Conservation (phyloP, 2,797 vertebrate genomes). For the Onychomys arenicola region DNA sequence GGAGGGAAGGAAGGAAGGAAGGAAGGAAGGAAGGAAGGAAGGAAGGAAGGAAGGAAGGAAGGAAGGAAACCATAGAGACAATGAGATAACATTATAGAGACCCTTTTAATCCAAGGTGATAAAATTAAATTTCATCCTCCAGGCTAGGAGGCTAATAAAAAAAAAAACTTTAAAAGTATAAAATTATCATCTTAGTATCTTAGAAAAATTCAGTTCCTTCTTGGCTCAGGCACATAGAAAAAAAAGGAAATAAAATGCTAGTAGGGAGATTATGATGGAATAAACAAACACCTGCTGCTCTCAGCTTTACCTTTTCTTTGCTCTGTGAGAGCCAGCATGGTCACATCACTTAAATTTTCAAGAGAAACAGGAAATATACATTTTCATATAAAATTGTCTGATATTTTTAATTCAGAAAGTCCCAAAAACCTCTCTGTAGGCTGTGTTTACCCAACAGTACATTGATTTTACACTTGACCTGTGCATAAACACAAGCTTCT, state of each 20-base stretch:
- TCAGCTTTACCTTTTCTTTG: too few species aligned
- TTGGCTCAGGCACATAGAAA: neutral
- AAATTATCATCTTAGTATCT: neutral
- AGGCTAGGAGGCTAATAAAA: neutral
- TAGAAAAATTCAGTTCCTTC: conserved; percentile 1
- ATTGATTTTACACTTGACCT: neutral
- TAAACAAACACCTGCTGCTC: neutral
- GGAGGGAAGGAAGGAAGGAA: neutral
- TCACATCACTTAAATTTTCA: neutral
- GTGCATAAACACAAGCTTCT: neutral
- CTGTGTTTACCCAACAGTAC: neutral
- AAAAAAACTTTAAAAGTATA: neutral
- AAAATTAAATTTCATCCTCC: neutral
- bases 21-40: neutral
- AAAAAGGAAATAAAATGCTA: neutral
- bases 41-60: neutral
- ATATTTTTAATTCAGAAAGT: conserved; percentile 12
- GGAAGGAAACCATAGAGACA: neutral
- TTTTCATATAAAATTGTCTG: neutral
- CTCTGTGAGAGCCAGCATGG: neutral
- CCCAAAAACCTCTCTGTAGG: neutral
- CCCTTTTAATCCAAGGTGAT: neutral
- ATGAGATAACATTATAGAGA: neutral
- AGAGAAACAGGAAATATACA: neutral
- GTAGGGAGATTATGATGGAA: neutral